These are phyloP conservation scores for Hyla sarda DNA, from an alignment of 2,113 vertebrate species.

Conservation along the genomic window DNA sequence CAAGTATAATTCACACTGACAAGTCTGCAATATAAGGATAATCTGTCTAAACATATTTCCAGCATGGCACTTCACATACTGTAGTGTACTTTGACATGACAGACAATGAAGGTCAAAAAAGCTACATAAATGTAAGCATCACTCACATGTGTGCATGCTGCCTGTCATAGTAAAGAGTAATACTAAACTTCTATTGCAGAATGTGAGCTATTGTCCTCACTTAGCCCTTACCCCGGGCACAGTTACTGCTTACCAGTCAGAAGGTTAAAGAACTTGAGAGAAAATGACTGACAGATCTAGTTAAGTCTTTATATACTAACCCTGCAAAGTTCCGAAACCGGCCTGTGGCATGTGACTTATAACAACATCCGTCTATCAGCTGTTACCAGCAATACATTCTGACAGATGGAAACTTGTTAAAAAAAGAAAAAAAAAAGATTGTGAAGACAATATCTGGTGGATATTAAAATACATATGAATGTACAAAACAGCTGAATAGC, in stretches of 20 bases:
- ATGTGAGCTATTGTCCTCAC: not conserved
- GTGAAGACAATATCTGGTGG: not conserved
- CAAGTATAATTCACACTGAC: not conserved
- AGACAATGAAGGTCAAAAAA: not conserved
- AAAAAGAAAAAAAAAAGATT: not conserved
- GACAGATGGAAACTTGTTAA: slow-evolving; percentile 5
- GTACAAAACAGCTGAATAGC: not conserved
- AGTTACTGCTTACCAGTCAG: not conserved
- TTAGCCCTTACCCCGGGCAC: not conserved
- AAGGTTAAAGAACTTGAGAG: not conserved
- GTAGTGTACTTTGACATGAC: not conserved
- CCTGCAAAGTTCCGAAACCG: not conserved
- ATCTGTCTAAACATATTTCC: not conserved
- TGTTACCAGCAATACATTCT: not conserved
- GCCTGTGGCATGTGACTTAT: slow-evolving; percentile 14
- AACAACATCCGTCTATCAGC: not conserved
- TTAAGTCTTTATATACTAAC: not conserved
- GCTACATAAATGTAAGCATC: not conserved
- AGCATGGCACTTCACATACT: not conserved
- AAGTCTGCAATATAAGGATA: not conserved
- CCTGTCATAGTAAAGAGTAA: not conserved
- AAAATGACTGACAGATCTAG: not conserved
- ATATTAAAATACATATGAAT: slow-evolving; percentile 15
- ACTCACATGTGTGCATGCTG: not conserved
- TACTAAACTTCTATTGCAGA: not conserved